Percentiles rank a stretch among this genome's conserved stretches.
These are phyloP conservation scores for Scortum barcoo DNA, from an alignment of 2,113 vertebrate species.

Conservation along the genomic window DNA sequence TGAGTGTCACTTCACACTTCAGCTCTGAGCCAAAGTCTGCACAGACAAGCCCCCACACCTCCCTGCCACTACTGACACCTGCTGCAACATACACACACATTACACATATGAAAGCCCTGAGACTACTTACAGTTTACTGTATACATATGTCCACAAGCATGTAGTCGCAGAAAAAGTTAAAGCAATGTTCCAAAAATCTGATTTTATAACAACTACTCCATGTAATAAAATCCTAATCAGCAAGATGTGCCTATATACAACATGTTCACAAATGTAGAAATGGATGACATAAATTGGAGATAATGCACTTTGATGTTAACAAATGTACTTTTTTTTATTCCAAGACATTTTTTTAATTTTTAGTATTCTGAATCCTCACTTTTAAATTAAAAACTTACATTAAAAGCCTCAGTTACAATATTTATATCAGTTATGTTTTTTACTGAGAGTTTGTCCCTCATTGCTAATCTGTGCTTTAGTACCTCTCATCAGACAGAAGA, in stretches of 20 bases:
- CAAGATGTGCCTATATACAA: too few relatives aligned
- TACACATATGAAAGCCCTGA: background rate
- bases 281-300: too few relatives aligned
- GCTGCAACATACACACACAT: slow-evolving; percentile 23
- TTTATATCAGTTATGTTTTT: background rate
- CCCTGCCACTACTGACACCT: slow-evolving; percentile 34
- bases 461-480: background rate
- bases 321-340: too few relatives aligned
- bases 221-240: too few relatives aligned
- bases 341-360: too few relatives aligned
- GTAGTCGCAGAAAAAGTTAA: background rate
- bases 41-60: slow-evolving; percentile 21
- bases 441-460: background rate
- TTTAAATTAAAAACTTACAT: too few relatives aligned
- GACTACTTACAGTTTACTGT: background rate
- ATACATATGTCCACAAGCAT: background rate
- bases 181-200: background rate
- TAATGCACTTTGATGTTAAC: too few relatives aligned
- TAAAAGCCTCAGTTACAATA: too few relatives aligned
- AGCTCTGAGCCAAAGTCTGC: slow-evolving; percentile 43
- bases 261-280: too few relatives aligned
- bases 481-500: background rate
- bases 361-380: too few relatives aligned
- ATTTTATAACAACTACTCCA: too few relatives aligned
- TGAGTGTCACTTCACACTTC: slow-evolving; percentile 65